Evolutionary conservation across 1,140 invertebrate species (phyloP), one percentile per base, ranked within the genome.

Genomic region (Antheraea pernyi): DNA sequence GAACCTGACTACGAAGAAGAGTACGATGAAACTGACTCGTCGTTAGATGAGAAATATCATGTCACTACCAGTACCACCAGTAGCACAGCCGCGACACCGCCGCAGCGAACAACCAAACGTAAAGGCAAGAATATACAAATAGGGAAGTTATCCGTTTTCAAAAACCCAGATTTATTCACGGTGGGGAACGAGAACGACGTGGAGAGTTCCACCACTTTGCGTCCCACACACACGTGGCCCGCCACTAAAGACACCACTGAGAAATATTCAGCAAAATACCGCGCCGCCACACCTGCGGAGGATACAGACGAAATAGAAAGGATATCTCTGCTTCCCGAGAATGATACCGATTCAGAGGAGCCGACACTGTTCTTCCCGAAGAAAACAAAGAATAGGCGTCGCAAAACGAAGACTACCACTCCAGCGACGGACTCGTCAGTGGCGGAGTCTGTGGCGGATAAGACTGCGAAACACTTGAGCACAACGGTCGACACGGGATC

Each of bases 281-380:
- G 0, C 66, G 59, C 61, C 78, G 60, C 61, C 78, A 74, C 48
- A 8, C 66, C 65, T 8, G 42, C 71, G 1, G 62, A 75, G 2
- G 72, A 71, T n/a, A 6, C n/a, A 11, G 73, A 85, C 18, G 79
- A 82, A 16, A 79, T 66, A 65, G 80, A 83, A 5, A 78, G 84
- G 19, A 88, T 91, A 80, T 89, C 87, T 9, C 69, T 91, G 73
- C 82, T 88, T 0, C 86, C 87, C 8, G 71, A 78, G 39, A 53
- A 53, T 13, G 77, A 83, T 5, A 63, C 67, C 19, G 78, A 83
- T 7, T 73, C 70, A 0, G 81, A 79, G 0, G 86, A 89, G 69
- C 86, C 88, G 0, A 84, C 86, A 3, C 65, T 85, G 10, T 91
- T 88, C 74, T 91, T 87, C 68, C 88, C 88, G 3, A 84, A 86